Evolutionary conservation across 2,113 vertebrate species (phyloP).

Genomic region (Cichladusa arquata): DNA sequence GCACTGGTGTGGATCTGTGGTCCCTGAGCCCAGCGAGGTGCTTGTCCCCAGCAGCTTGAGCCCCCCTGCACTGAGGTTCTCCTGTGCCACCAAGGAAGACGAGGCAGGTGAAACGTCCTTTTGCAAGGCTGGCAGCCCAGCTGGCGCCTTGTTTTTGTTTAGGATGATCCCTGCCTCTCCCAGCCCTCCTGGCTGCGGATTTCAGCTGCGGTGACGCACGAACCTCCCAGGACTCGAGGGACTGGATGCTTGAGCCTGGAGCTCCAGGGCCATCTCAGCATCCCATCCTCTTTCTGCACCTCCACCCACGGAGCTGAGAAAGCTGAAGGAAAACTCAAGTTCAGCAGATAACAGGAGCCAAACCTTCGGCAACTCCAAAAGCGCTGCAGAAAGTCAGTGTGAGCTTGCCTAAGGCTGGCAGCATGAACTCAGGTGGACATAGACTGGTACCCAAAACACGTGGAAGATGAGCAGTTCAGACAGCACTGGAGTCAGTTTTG

Average conservation of each 20-base stretch:
- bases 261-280: background rate
- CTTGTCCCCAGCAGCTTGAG: background rate
- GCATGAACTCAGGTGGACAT: background rate
- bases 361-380: background rate
- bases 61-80: background rate
- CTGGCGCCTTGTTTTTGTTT: background rate
- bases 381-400: background rate
- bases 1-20: fast-evolving
- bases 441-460: fast-evolving
- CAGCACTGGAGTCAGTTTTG: background rate
- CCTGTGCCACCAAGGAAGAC: fast-evolving
- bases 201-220: background rate
- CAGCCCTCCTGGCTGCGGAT: background rate
- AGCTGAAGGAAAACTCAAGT: background rate
- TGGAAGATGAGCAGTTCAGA: background rate
- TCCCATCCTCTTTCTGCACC: background rate
- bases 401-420: fast-evolving
- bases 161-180: background rate
- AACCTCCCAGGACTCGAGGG: background rate
- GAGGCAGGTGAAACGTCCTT: background rate
- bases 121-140: background rate
- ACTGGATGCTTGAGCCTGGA: background rate
- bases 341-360: background rate
- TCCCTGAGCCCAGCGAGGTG: fast-evolving
- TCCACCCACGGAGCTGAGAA: background rate